Conservation (phyloP, 2,888 invertebrate species). For the Ichneumoninae sp. region DNA sequence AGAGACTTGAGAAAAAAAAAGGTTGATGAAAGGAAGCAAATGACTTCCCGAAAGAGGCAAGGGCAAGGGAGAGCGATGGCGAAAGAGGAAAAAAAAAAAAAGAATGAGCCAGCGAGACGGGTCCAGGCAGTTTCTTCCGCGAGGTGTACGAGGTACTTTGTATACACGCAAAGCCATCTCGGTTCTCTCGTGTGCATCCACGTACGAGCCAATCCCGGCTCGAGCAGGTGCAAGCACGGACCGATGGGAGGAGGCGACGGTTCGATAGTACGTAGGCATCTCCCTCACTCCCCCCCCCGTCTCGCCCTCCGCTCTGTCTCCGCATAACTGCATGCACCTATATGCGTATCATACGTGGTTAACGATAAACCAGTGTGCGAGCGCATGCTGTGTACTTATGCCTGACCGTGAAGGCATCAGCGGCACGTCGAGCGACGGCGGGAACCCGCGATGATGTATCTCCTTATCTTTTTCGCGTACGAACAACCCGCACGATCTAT, state of each 20-base stretch:
- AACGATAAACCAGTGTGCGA: conserved; percentile 26
- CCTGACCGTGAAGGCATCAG: conserved; percentile 10
- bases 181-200: conserved; percentile 11
- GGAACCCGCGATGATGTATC: background rate
- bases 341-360: conserved; percentile 15
- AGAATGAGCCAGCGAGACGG: conserved; percentile 25
- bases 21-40: conserved; percentile 62
- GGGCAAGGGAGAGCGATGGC: conserved; percentile 22
- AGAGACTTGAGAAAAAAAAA: conserved; percentile 37
- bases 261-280: conserved; percentile 57
- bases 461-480: conserved; percentile 12
- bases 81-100: conserved; percentile 4
- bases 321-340: conserved; percentile 30
- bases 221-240: conserved; percentile 61
- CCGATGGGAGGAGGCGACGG: conserved; percentile 57
- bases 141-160: conserved; percentile 24
- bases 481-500: conserved; percentile 13
- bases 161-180: conserved; percentile 21
- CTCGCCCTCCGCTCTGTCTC: background rate
- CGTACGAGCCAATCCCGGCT: conserved; percentile 53
- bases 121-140: conserved; percentile 39
- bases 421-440: conserved; percentile 10
- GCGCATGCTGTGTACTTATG: background rate
- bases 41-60: conserved; percentile 63
- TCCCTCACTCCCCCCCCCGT: conserved; percentile 2